Base-by-base conservation (phyloP, 2,888 invertebrate species). In the Lasioglossum lativentre region DNA sequence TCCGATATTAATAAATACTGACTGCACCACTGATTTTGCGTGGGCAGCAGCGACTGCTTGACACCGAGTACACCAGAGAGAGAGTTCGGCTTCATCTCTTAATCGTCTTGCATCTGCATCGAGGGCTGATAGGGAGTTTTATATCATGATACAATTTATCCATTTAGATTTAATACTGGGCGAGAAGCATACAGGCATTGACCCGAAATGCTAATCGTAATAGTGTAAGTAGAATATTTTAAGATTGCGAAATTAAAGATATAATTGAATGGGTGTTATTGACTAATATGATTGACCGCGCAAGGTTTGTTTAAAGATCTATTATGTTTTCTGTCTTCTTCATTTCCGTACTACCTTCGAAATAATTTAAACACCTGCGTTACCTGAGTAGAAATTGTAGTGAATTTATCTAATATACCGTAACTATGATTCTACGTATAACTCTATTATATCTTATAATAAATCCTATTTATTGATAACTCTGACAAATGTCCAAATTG, bases 131-230 rank as follows among this genome's bases (percentile, higher is more conserved):
- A 23, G 12, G 59, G n/a, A 27, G 59, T 63, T 63, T 63, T 63
- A 63, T 63, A 63, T 27, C 59, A 63, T 63, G 59, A 63, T 63
- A 63, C 59, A 63, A 63, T 16, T 63, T 63, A 63, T 27, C 34
- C 19, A 66, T 66, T 66, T 34, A 66, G 66, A 66, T 34, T 30
- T 30, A 66, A 66, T 34, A 19, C 66, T 23, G 66, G 1, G 1
- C 34, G 66, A 30, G 59, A 63, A 16, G 19, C 34, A 63, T 63
- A n/a, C n/a, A 63, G 30, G 34, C 30, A 3, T 27, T 16, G 14
- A 6, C 27, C 16, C 19, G 34, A 66, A 2, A 66, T 34, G 66
- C 34, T 66, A 19, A 66, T 63, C 27, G 34, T 0, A 34, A 66
- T 66, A 30, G 66, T 23, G 19, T 34, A 66, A 66, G 19, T 34